Evolutionary conservation across 2,888 invertebrate genomes (phyloP).

Genomic region (Iselma pallidipennis): DNA sequence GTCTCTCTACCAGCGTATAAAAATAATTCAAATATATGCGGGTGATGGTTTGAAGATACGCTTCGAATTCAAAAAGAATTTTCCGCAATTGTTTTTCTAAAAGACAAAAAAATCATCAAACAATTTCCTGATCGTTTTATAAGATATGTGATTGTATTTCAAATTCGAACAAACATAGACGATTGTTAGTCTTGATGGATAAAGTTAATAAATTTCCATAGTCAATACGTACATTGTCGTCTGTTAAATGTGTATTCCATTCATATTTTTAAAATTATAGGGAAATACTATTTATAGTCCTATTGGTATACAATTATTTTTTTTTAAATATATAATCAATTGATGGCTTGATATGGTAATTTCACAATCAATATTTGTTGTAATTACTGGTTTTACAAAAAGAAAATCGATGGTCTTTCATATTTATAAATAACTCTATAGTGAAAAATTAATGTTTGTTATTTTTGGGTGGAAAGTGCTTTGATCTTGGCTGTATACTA

Average conservation of each 20-base stretch:
- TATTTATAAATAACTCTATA: no score
- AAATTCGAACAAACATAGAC: background rate
- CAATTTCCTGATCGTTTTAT: background rate
- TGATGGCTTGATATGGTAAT: background rate
- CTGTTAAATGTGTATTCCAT: no score
- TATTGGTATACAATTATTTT: background rate
- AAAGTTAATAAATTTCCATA: background rate
- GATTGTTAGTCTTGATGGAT: background rate
- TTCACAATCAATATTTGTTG: conserved; percentile 2
- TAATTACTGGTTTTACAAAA: conserved; percentile 1
- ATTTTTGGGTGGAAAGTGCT: background rate
- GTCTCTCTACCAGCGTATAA: background rate
- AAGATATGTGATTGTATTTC: background rate
- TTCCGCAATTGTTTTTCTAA: no score
- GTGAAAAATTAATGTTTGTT: background rate
- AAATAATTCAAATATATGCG: background rate
- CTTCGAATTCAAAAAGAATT: no score
- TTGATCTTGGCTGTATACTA: background rate
- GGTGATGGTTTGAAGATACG: no score
- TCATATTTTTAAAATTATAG: background rate
- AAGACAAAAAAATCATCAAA: background rate
- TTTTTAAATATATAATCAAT: background rate
- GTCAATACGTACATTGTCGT: no score
- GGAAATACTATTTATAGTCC: background rate
- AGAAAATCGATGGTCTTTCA: background rate